Evolutionary conservation across 1,140 invertebrate genomes (phyloP).

Genomic region (Colletes gigas): DNA sequence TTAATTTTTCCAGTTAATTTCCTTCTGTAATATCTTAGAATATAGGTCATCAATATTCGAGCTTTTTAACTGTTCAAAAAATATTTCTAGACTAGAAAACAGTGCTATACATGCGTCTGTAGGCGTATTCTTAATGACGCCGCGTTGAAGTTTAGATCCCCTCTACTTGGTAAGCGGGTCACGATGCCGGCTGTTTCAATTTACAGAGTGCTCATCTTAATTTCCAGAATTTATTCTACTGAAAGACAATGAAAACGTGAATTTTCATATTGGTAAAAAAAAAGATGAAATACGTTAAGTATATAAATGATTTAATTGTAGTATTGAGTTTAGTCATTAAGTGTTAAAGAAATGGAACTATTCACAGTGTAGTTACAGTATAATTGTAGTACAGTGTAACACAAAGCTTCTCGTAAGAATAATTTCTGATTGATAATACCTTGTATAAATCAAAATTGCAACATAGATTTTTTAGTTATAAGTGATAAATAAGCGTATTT

Average conservation of each 20-base stretch:
- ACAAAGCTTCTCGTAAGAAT: no score
- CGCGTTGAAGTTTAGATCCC: conserved; percentile 20
- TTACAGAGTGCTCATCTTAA: background rate
- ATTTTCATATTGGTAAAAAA: background rate
- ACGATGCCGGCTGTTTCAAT: conserved; percentile 29
- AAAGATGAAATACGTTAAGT: background rate
- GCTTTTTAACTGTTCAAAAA: conserved; percentile 24
- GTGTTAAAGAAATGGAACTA: no score
- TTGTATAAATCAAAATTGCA: no score
- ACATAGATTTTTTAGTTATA: no score
- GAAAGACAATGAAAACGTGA: background rate
- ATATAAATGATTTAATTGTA: background rate
- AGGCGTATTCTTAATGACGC: conserved; percentile 50
- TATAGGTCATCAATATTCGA: conserved; percentile 36
- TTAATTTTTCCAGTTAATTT: background rate
- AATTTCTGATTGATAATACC: no score
- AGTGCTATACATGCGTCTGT: conserved; percentile 40
- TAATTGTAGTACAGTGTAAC: no score
- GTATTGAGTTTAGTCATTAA: background rate
- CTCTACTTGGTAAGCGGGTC: conserved; percentile 21
- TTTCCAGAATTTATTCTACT: background rate
- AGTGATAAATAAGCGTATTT: no score
- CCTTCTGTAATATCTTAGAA: background rate
- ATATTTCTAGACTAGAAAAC: background rate
- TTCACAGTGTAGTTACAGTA: no score